Base-by-base conservation (phyloP, 2,888 invertebrate genomes). In the Agapostemon virescens region DNA sequence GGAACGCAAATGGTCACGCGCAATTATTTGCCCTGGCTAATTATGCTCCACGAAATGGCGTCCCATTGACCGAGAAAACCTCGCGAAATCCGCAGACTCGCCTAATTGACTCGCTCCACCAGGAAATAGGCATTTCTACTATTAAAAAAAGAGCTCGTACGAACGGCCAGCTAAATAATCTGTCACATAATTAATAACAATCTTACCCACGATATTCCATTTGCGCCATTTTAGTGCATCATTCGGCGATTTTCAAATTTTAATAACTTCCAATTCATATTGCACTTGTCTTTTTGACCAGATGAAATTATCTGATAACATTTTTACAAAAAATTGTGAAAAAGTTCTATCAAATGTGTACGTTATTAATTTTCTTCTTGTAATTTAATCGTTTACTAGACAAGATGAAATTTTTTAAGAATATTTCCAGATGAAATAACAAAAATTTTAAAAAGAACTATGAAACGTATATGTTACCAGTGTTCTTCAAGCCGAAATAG, bases 21-120 rank as follows among this genome's bases (percentile, higher is more conserved):
- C 61, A 61, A 61, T 33, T 61, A 61, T 61, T 61, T 61, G 61
- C 30, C 30, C 33, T 30, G 4, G 33, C 61, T 61, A 33, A 61
- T 61, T 61, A 61, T 61, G 17, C 30, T 61, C 61, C 61, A 9
- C 30, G 20, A 61, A 33, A 61, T 61, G 61, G 30, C 61, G 58
- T 20, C 33, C 9, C 55, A 55, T 55, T 26, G 61, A 61, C 30
- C 61, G 61, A 20, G 17, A 17, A 58, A 30, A 33, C 58, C 58
- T 9, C 7, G 58, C 30, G 13, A 55, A 7, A 55, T 55, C 23
- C 26, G 55, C 26, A 61, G 30, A 61, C 61, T 33, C 20, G 7
- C 20, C 61, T 61, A 61, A 61, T 61, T 33, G 61, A 17, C 30
- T 30, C 61, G 55, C 20, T 3, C 20, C 7, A 33, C 17, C 0